phyloP scores from a whole-genome alignment of 2,113 vertebrate genomes.

The Tyto alba region DNA sequence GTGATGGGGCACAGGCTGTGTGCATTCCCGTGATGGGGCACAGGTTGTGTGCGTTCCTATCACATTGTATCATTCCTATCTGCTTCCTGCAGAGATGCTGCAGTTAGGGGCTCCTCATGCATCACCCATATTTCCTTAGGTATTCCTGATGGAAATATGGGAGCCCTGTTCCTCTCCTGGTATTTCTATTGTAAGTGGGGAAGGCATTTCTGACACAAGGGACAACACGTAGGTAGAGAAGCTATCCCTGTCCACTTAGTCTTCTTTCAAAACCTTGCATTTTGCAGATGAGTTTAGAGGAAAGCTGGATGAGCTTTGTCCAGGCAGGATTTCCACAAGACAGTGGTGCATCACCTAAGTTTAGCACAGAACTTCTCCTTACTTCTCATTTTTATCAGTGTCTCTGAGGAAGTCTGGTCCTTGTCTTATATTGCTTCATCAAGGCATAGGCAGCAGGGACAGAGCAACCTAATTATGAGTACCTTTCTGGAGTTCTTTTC shows the following conservation, averaged over 20 bases:
- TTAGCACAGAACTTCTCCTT: neutral
- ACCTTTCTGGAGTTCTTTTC: neutral
- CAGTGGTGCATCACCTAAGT: neutral
- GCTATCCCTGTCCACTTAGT: neutral
- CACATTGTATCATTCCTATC: too few species aligned
- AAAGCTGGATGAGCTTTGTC: neutral
- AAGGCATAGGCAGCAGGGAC: neutral
- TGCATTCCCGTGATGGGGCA: too few species aligned
- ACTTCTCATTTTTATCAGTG: neutral
- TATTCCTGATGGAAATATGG: neutral
- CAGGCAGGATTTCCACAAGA: neutral
- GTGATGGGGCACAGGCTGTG: neutral
- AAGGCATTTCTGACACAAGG: neutral
- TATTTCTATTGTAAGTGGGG: neutral
- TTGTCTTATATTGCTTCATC: neutral
- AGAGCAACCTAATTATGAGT: neutral
- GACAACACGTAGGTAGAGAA: neutral
- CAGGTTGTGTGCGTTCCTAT: neutral
- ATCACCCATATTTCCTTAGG: neutral
- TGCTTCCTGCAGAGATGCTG: neutral
- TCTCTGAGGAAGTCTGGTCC: neutral
- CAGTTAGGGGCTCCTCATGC: neutral
- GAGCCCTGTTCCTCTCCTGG: neutral
- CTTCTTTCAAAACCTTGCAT: neutral
- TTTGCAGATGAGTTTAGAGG: neutral